Percentiles rank a stretch among this genome's conserved stretches.
phyloP scores from a whole-genome alignment of 2,113 vertebrate genomes.

The Leptosomus discolor region DNA sequence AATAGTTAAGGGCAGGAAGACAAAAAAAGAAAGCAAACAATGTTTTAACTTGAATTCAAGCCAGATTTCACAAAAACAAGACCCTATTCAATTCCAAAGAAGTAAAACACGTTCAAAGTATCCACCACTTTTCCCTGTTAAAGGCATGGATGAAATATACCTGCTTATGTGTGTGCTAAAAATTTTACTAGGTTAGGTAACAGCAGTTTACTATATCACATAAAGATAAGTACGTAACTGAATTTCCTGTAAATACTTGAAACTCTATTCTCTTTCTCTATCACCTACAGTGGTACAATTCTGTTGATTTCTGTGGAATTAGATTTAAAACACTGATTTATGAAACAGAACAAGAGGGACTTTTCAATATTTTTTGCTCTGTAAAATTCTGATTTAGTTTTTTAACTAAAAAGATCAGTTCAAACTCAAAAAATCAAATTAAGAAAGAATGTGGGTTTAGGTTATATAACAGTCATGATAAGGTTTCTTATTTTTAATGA shows the following conservation, averaged over 20 bases:
- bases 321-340: neutral
- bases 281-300: neutral
- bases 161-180: neutral
- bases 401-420: neutral
- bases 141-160: neutral
- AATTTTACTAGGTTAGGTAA: neutral
- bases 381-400: neutral
- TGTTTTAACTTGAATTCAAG: slow-evolving; percentile 66
- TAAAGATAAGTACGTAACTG: neutral
- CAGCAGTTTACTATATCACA: neutral
- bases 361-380: neutral
- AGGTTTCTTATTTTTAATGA: neutral
- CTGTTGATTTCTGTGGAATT: neutral
- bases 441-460: neutral
- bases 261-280: neutral
- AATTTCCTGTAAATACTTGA: neutral
- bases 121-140: neutral
- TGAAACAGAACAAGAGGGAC: neutral
- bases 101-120: neutral
- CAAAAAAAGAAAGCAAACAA: slow-evolving; percentile 67
- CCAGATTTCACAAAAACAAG: slow-evolving; percentile 62
- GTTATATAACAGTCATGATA: neutral
- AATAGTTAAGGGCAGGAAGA: slow-evolving; percentile 71
- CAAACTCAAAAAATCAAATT: neutral
- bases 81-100: neutral